These are phyloP conservation scores for Falco cherrug DNA, from an alignment of 2,797 vertebrate species.

Conservation along the genomic window DNA sequence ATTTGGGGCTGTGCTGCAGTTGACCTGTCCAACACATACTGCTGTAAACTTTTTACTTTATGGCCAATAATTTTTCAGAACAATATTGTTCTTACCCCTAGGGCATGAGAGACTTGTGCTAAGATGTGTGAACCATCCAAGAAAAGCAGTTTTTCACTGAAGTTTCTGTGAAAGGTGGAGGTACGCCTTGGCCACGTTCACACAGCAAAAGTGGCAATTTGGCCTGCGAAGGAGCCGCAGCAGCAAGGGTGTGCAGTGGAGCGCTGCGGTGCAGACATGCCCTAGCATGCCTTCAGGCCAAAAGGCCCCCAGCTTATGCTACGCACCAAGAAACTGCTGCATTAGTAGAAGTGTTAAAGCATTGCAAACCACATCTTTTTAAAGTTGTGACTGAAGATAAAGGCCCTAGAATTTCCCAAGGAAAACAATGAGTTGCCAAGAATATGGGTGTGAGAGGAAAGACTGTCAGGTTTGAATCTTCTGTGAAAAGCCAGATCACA, in stretches of 20 bases:
- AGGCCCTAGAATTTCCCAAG: neutral
- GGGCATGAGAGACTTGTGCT: neutral
- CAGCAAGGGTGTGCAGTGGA: neutral
- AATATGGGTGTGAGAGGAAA: neutral
- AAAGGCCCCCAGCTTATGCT: neutral
- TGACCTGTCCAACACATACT: neutral
- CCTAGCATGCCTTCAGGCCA: neutral
- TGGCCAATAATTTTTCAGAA: neutral
- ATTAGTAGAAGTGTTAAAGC: neutral
- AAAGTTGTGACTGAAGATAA: neutral
- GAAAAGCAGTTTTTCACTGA: neutral
- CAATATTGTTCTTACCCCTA: neutral
- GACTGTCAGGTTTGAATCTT: neutral
- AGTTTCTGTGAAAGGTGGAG: neutral
- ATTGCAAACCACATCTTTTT: neutral
- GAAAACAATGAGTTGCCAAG: neutral
- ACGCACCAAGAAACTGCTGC: neutral
- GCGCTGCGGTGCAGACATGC: accelerated
- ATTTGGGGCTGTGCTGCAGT: neutral
- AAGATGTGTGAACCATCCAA: neutral
- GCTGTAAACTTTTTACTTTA: neutral
- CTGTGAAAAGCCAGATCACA: neutral
- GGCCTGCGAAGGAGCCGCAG: neutral
- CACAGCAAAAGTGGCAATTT: neutral
- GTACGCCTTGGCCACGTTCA: neutral